Evolutionary conservation across 2,797 vertebrate genomes (phyloP), one percentile per base, ranked within the genome.

Genomic region (Oreochromis grahami): DNA sequence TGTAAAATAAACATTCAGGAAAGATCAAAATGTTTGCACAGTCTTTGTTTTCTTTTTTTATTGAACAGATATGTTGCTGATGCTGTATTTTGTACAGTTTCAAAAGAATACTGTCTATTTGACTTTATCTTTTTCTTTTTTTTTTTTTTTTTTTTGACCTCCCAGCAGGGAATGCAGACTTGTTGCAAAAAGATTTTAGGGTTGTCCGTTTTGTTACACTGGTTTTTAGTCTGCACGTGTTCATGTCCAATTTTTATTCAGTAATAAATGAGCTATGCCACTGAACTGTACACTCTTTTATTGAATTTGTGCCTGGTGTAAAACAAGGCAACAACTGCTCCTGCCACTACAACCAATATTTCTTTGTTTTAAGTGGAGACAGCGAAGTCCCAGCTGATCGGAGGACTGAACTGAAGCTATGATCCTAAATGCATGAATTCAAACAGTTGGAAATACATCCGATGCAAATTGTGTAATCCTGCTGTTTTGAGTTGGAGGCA

Each of bases 141-240:
- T 56, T 1, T 5, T 32, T 52, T 70, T 43, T 29, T 24, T 26
- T 26, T 41, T 96, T 97, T 97, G 97, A 97, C 97, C 97, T 89
- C 91, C 84, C 86, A 88, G 97, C 96, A 94, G 96, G 93, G 94
- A 94, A 94, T 97, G 97, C 98, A 98, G 97, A 98, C 96, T 97
- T 97, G 92, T 97, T 97, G 97, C 97, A 96, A 96, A 95, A 96
- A 94, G 95, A 96, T 97, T 97, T 98, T 97, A 97, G 92, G 88
- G 95, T 97, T 96, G 95, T 97, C 95, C 96, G 94, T 97, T 74
- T 98, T 98, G 97, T 98, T 97, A 98, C 98, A 98, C 98, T 98
- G 98, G 97, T 98, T 96, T 98, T 98, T 97, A 97, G 98, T 99
- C 98, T 98, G 98, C 98, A 99, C 96, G 97, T 98, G 96, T 97